Evolutionary conservation across 2,113 vertebrate species (phyloP).

Genomic region (Esox niger): DNA sequence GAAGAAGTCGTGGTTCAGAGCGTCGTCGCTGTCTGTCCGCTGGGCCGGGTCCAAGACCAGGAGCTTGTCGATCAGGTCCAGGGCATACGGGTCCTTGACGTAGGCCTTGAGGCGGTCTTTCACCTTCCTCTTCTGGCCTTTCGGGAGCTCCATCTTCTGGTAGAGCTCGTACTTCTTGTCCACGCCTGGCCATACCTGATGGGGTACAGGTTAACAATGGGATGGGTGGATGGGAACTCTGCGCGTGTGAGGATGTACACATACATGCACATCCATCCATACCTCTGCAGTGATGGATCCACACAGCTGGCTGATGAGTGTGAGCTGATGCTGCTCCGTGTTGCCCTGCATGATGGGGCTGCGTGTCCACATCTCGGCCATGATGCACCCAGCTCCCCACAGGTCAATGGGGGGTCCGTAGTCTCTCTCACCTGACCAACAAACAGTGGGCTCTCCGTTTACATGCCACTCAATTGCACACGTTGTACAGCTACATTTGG

Average conservation of each 20-base stretch:
- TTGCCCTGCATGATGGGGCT: slow-evolving; percentile 99
- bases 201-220: not conserved
- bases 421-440: slow-evolving; percentile 90
- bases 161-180: slow-evolving; percentile 95
- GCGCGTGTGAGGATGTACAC: no score
- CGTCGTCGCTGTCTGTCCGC: slow-evolving; percentile 91
- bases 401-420: slow-evolving; percentile 97
- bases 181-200: slow-evolving; percentile 90
- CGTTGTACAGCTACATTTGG: no score
- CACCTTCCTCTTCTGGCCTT: slow-evolving; percentile 96
- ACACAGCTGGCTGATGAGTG: slow-evolving; percentile 97
- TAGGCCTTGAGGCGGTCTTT: slow-evolving; percentile 98
- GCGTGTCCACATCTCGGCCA: slow-evolving; percentile 99
- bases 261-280: not conserved
- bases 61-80: slow-evolving; percentile 95
- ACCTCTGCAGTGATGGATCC: slow-evolving; percentile 95
- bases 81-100: slow-evolving; percentile 89
- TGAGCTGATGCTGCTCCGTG: slow-evolving; percentile 97
- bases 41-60: slow-evolving; percentile 92
- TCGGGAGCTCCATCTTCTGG: slow-evolving; percentile 94
- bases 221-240: not conserved
- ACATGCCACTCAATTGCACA: not conserved
- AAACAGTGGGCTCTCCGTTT: slow-evolving; percentile 13
- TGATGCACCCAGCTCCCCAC: slow-evolving; percentile 97
- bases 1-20: slow-evolving; percentile 98